Evolutionary conservation across 1,140 invertebrate species (phyloP), one percentile per base, ranked within the genome.

Genomic region (Oscheius sp.): DNA sequence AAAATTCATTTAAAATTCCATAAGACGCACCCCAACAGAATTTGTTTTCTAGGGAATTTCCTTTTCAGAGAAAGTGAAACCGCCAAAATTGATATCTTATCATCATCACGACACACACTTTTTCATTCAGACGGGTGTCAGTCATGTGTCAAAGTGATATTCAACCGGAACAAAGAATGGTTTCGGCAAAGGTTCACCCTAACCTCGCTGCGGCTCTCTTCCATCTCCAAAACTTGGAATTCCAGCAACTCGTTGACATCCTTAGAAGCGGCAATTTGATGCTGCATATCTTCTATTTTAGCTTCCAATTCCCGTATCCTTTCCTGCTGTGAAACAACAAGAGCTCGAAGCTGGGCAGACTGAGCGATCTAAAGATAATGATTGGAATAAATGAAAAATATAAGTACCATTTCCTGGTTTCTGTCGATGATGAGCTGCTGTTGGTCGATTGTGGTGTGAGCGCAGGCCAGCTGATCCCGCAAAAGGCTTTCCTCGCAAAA

Each of bases 211-310:
- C 58, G 49, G 52, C 34, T 68, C n/a, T 58, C 42, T 26, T 68
- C 36, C 52, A 74, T 59, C 63, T 82, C 81, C 7, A 82, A 68
- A 26, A 83, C 67, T 69, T 82, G 81, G 61, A 82, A 82, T 61
- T 82, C 81, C 29, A 82, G 69, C 45, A 82, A 64, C 49, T 82
- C 81, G 65, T 78, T 83, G 49, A 67, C 68, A 36, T 82, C 76
- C 34, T 70, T 70, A 23, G 55, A 42, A 34, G 78, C 74, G 23
- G 77, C 76, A n/a, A 82, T 62, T 61, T 82, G 74, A 32, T 69
- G 45, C 38, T 79, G 61, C 42, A 81, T 45, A n/a, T 59, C 55
- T 23, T 79, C 59, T 32, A 67, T 77, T 20, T 46, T 46, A 23
- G 62, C 34, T 72, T 79, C 71, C 29, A 79, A 32, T 7, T 46